These are phyloP conservation scores for Prosopocoilus inquinatus DNA, from an alignment of 2,888 invertebrate species.

Conservation along the genomic window DNA sequence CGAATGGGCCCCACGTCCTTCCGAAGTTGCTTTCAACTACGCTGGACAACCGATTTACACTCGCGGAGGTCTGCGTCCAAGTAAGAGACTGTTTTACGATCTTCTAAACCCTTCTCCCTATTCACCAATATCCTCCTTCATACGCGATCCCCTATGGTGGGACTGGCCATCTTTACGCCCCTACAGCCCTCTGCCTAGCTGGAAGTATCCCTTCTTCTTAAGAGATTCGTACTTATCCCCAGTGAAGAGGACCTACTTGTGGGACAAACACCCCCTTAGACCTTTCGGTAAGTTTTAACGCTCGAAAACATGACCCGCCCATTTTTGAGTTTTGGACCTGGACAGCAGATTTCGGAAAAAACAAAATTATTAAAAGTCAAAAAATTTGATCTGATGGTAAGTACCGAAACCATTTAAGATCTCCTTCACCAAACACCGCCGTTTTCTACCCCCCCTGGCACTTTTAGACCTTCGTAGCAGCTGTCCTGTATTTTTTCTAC, in stretches of 20 bases:
- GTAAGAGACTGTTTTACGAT: constrained; percentile 57
- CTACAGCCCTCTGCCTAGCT: constrained; percentile 63
- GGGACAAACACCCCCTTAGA: constrained; percentile 88
- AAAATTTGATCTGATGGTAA: background rate
- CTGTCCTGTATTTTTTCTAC: constrained; percentile 25
- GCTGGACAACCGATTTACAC: constrained; percentile 76
- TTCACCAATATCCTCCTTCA: constrained; percentile 76
- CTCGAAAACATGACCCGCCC: background rate
- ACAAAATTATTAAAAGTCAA: background rate
- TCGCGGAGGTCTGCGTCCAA: constrained; percentile 59
- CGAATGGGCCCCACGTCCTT: constrained; percentile 66
- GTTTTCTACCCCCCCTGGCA: constrained; percentile 12
- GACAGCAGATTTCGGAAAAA: constrained; percentile 25
- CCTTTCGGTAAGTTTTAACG: constrained; percentile 75
- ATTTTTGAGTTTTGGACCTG: constrained; percentile 26
- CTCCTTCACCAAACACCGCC: constrained; percentile 1
- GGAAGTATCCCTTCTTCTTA: constrained; percentile 74
- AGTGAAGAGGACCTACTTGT: constrained; percentile 85
- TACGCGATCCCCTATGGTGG: constrained; percentile 90
- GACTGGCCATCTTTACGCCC: constrained; percentile 79
- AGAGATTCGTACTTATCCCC: constrained; percentile 89
- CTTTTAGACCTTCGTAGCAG: constrained; percentile 15
- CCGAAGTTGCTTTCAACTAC: constrained; percentile 71
- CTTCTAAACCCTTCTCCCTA: constrained; percentile 78
- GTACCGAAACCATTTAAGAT: background rate